These are phyloP conservation scores for Lottia gigantea DNA, from an alignment of 2,888 invertebrate genomes.

Conservation along the genomic window DNA sequence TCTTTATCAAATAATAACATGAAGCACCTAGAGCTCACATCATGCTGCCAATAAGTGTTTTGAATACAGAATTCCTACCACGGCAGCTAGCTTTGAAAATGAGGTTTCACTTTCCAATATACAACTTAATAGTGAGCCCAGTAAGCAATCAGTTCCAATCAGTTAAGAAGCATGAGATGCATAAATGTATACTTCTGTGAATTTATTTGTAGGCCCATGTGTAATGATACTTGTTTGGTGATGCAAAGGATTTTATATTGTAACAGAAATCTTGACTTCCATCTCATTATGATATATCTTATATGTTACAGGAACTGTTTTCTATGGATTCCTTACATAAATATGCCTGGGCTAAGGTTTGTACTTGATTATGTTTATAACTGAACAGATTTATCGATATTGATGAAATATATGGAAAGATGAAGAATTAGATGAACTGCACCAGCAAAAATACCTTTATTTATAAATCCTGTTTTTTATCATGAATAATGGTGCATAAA, in stretches of 20 bases:
- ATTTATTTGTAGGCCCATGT: no score
- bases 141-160: no score
- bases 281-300: neutral
- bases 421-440: neutral
- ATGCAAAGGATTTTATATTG: no score
- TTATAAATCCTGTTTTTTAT: neutral
- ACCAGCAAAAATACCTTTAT: no score
- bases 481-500: neutral
- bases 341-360: slow-evolving; percentile 93
- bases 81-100: neutral
- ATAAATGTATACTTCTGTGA: no score
- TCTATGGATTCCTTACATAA: slow-evolving; percentile 97
- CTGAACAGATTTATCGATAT: slow-evolving; percentile 7
- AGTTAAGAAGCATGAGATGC: no score
- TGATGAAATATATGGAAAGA: neutral
- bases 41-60: slow-evolving; percentile 9
- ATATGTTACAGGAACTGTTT: slow-evolving; percentile 77
- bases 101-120: neutral
- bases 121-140: no score
- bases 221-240: no score
- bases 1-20: no score
- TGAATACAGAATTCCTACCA: neutral
- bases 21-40: no score
- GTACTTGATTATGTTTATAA: slow-evolving; percentile 15
- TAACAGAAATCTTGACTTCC: no score